Evolutionary conservation across 2,113 vertebrate genomes (phyloP).

Genomic region (Arothron firmamentum): DNA sequence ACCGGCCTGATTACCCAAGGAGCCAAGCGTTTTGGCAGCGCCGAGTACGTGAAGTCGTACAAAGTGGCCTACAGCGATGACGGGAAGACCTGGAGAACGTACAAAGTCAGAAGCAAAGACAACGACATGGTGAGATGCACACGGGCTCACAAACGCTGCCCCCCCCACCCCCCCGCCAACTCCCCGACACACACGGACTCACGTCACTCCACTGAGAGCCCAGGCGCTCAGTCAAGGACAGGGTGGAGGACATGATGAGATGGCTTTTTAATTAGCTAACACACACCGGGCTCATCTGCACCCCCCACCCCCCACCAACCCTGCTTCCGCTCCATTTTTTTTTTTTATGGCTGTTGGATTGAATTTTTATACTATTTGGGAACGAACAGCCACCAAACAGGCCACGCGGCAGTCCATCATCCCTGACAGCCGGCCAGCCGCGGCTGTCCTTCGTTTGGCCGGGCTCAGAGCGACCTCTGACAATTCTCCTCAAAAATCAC

Average conservation of each 20-base stretch:
- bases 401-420: constrained; percentile 61
- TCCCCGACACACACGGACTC: constrained; percentile 8
- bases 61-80: constrained; percentile 97
- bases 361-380: constrained; percentile 73
- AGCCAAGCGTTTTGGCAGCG: constrained; percentile 96
- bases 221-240: constrained; percentile 86
- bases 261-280: constrained; percentile 75
- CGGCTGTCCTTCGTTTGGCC: constrained; percentile 44
- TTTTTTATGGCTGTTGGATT: constrained; percentile 68
- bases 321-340: constrained; percentile 36
- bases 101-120: constrained; percentile 91
- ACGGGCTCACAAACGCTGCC: constrained; percentile 1
- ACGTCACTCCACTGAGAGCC: constrained; percentile 66
- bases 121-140: constrained; percentile 88
- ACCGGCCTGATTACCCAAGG: constrained; percentile 98
- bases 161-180: constrained; percentile 24
- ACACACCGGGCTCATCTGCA: constrained; percentile 60
- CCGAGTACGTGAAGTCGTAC: constrained; percentile 97
- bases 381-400: constrained; percentile 66
- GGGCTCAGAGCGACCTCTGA: constrained; percentile 28
- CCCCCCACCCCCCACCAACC: constrained; percentile 45
- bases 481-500: constrained; percentile 36
- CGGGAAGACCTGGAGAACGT: constrained; percentile 91
- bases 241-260: constrained; percentile 88
- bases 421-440: constrained; percentile 63